Evolutionary conservation across 2,113 vertebrate genomes (phyloP).

Genomic region (Arenaria interpres): DNA sequence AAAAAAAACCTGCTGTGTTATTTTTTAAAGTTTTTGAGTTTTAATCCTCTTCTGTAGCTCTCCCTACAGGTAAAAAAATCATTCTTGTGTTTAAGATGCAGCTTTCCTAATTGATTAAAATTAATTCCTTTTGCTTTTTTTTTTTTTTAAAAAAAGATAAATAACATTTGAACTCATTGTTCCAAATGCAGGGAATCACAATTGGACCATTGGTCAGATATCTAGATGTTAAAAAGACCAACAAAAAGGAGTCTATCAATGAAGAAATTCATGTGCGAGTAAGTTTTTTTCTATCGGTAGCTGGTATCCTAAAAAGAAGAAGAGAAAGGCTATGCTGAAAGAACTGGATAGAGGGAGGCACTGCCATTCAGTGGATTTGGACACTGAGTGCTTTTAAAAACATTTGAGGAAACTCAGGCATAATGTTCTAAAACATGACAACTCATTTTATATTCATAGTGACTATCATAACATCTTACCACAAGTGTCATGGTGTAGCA

Average conservation of each 20-base stretch:
- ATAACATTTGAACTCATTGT: neutral
- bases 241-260: constrained; percentile 90
- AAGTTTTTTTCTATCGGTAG: constrained; percentile 31
- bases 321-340: neutral
- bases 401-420: neutral
- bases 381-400: neutral
- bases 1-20: neutral
- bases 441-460: neutral
- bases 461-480: neutral
- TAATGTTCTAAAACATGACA: neutral
- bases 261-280: constrained; percentile 91
- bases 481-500: neutral
- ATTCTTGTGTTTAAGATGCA: neutral
- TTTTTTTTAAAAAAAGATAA: neutral
- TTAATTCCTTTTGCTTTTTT: neutral
- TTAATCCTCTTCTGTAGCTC: neutral
- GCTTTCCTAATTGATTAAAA: neutral
- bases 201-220: constrained; percentile 91
- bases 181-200: constrained; percentile 86
- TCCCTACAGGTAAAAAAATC: neutral
- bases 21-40: neutral
- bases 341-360: neutral
- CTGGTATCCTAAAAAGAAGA: neutral
- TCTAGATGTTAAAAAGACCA: constrained; percentile 91
- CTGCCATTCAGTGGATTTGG: neutral